phyloP scores from a whole-genome alignment of 1,140 invertebrate genomes.

The Leptestheria dahalacensis region DNA sequence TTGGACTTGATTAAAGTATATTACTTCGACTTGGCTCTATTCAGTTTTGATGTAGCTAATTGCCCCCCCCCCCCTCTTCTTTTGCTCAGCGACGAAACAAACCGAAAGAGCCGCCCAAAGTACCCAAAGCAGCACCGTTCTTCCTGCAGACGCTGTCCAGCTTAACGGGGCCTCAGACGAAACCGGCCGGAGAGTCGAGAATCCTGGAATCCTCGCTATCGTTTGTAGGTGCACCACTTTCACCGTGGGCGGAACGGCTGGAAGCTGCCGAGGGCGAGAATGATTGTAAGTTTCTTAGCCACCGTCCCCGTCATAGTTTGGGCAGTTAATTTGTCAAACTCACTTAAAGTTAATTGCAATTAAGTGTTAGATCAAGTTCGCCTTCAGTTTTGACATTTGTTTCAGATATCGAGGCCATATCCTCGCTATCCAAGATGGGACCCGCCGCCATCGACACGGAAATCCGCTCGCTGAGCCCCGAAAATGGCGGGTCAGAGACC shows the following conservation, averaged over 20 bases:
- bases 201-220: conserved; percentile 16
- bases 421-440: conserved; percentile 61
- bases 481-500: conserved; percentile 46
- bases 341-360: background rate
- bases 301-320: too few species aligned
- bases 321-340: background rate
- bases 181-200: background rate
- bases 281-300: conserved; percentile 12
- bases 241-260: conserved; percentile 19
- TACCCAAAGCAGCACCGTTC: conserved; percentile 76
- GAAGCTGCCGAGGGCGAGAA: conserved; percentile 19
- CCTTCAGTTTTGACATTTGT: background rate
- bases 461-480: conserved; percentile 59
- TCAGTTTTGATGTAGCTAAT: background rate
- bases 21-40: background rate
- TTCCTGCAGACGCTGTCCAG: conserved; percentile 82
- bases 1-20: conserved; percentile 69
- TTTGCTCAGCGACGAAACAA: conserved; percentile 55
- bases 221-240: conserved; percentile 13
- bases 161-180: conserved; percentile 26
- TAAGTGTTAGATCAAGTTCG: conserved; percentile 3
- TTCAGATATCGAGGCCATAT: conserved; percentile 36
- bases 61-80: background rate
- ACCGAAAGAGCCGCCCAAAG: conserved; percentile 64
- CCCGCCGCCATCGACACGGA: conserved; percentile 81